These are phyloP conservation scores for Orthosia gracilis DNA, from an alignment of 2,888 invertebrate genomes.

Conservation along the genomic window DNA sequence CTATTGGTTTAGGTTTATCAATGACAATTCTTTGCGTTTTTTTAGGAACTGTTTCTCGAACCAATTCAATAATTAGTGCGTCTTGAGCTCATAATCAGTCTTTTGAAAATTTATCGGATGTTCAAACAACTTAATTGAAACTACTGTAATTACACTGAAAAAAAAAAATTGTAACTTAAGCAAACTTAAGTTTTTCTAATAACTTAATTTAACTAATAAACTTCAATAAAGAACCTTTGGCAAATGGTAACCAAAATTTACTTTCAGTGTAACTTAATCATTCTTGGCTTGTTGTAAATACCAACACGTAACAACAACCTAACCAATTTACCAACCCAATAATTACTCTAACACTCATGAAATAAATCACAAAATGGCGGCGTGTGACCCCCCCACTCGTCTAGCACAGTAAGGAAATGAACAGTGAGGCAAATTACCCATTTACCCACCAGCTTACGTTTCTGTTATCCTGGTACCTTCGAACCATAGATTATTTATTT, in stretches of 20 bases:
- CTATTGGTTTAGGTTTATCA: background rate
- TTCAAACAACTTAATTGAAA: no score
- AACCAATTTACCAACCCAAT: constrained; percentile 35
- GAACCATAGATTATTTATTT: constrained; percentile 71
- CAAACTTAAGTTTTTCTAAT: no score
- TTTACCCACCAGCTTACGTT: constrained; percentile 73
- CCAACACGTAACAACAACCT: constrained; percentile 7
- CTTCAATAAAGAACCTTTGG: no score
- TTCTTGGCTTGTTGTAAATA: background rate
- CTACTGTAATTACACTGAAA: no score
- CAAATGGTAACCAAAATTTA: no score
- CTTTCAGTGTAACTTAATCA: no score
- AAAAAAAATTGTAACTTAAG: no score
- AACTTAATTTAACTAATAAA: no score
- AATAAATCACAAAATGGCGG: constrained; percentile 57
- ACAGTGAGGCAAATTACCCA: constrained; percentile 77
- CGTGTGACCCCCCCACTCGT: constrained; percentile 59
- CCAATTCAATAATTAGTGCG: background rate
- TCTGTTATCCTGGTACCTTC: constrained; percentile 67
- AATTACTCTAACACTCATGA: constrained; percentile 43
- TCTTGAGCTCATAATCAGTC: background rate
- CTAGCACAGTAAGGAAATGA: constrained; percentile 76
- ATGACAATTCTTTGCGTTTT: no score
- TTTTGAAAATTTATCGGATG: no score
- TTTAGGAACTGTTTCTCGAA: background rate